Evolutionary conservation across 1,140 invertebrate genomes (phyloP), one percentile per base, ranked within the genome.

Genomic region (Drosophila yakuba): DNA sequence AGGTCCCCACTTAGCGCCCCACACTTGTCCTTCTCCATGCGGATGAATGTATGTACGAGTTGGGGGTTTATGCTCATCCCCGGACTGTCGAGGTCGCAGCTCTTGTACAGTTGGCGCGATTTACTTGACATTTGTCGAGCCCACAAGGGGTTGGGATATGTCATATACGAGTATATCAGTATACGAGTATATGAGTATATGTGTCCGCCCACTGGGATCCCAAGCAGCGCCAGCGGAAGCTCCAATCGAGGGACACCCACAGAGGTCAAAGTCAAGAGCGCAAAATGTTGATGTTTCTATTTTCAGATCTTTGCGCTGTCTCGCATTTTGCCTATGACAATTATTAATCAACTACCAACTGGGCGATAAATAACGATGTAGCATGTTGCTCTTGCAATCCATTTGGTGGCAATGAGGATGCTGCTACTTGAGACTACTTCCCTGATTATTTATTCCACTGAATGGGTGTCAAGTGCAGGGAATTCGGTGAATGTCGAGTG

Each of bases 201-300:
- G 20, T 20, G 32, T 43, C 59, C 67, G 36, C 44, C 63, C 64
- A 28, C 52, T 32, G 14, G 38, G 8, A 36, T 52, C 20, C 38
- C 10, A 47, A 54, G 39, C 25, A 43, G 32, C 20, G 20, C 20
- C 20, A 73, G 74, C 83, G 84, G 83, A 88, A 66, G 83, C 67
- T 66, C 57, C 73, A 89, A 88, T 88, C 73, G 55, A 55, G 51
- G 45, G 59, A 25, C 59, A 67, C 25, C 35, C 62, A 60, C 63
- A 83, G 60, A 88, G 83, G 83, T 88, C 83, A 89, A 88, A 88
- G 84, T 89, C 83, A 88, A 77, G 75, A 64, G 64, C 80, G 67
- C 17, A 38, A 52, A 63, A 38, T 58, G 47, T 66, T 74, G 61
- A 63, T 36, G 44, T 39, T 74, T 62, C 50, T 28, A 55, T 75